A percentile compares a stretch with the other conserved stretches of the same genome.
These are phyloP conservation scores for Calephelis nemesis DNA, from an alignment of 1,140 invertebrate species.

Conservation along the genomic window DNA sequence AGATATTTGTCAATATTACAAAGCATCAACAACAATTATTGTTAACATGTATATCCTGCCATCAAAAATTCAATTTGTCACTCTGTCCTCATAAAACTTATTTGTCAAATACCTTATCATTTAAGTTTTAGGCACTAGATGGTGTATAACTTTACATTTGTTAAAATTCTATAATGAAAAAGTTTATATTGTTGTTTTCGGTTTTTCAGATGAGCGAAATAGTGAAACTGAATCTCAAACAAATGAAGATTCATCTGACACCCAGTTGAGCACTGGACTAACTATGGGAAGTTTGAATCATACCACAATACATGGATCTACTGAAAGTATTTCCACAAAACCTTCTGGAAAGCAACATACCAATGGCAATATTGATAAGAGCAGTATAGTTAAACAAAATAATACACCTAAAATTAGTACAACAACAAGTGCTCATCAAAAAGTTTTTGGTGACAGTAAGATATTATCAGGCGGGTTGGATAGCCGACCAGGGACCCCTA, in stretches of 20 bases:
- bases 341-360: slow-evolving; percentile 84
- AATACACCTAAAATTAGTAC: slow-evolving; percentile 75
- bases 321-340: slow-evolving; percentile 81
- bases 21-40: too few relatives aligned
- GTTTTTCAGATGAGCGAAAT: slow-evolving; percentile 86
- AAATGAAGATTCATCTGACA: slow-evolving; percentile 86
- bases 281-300: slow-evolving; percentile 80
- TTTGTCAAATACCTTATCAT: too few relatives aligned
- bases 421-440: slow-evolving; percentile 78
- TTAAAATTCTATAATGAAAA: too few relatives aligned
- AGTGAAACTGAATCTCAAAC: slow-evolving; percentile 95
- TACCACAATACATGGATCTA: slow-evolving; percentile 82
- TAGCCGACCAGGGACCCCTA: slow-evolving; percentile 72
- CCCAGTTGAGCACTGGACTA: slow-evolving; percentile 80
- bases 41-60: too few relatives aligned
- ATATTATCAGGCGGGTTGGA: slow-evolving; percentile 65
- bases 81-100: too few relatives aligned
- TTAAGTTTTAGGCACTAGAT: not conserved
- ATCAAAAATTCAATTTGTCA: too few relatives aligned
- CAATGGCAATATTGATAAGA: slow-evolving; percentile 78
- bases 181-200: not conserved
- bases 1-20: too few relatives aligned
- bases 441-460: slow-evolving; percentile 76
- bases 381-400: slow-evolving; percentile 61
- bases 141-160: too few relatives aligned